Base-by-base conservation (phyloP, 1,140 invertebrate species). In the Prorops nasuta region DNA sequence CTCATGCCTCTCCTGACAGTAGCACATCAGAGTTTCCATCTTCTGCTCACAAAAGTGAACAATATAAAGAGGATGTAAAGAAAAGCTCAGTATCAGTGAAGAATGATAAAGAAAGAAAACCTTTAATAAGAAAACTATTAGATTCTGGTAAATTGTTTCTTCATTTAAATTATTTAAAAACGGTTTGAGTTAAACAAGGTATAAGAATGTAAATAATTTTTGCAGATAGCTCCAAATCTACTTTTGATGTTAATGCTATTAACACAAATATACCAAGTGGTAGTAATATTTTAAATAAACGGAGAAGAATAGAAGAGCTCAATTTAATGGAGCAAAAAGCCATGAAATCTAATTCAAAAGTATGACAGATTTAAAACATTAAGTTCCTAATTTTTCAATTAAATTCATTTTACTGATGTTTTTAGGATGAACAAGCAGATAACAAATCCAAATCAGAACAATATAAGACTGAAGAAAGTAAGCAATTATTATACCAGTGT, bases 1-100 rank as follows among this genome's bases (percentile, higher is more conserved):
- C 56, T 32, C 68, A 78, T 31, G 65, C 74, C 10, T 78, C 76
- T 3, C 76, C 76, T 17, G 76, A 77, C 44, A 70, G 67, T 47
- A 66, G 66, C 34, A 40, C 68, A 18, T 59, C 53, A 3, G 69
- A 72, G 40, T 44, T 44, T 42, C 46, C 49, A 34, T 43, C 38
- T 50, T 46, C 49, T 15, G 24, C 10, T 28, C 4, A 28, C 24
- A 6, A 10, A 10, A 28, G 10, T 28, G n/a, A n/a, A n/a, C n/a
- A n/a, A n/a, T n/a, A 54, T 16, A 49, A 48, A 45, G 44, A n/a
- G 28, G 44, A 38, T 8, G 44, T 32, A 44, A 14, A 34, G 12
- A 48, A 41, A 36, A 45, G 32, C 19, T 54, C 51, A 14, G 31
- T 47, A 10, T 47, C 44, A 50, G 43, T 42, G 45, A 47, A 39